Evolutionary conservation across 2,113 vertebrate species (phyloP).

Genomic region (Myxocyprinus asiaticus): DNA sequence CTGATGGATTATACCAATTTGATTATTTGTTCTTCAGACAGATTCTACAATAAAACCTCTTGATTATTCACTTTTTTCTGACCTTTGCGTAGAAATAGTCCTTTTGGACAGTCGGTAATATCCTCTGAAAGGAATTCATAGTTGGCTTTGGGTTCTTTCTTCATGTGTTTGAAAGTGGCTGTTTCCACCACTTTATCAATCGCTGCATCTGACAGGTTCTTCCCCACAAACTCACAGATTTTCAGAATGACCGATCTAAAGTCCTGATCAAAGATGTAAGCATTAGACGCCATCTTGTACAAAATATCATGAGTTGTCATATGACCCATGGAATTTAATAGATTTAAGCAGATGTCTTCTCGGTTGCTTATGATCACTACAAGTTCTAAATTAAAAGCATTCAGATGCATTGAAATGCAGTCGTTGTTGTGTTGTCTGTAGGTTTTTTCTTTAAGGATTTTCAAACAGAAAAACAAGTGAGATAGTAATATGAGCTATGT

Average conservation of each 20-base stretch:
- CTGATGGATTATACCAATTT: background rate
- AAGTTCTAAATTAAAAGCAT: too few species aligned
- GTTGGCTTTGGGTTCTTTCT: slow-evolving; percentile 41
- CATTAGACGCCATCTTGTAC: background rate
- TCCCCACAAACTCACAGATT: slow-evolving; percentile 69
- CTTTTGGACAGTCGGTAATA: background rate
- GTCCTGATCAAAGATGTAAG: slow-evolving; percentile 60
- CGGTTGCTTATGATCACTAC: too few species aligned
- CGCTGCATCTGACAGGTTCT: slow-evolving; percentile 60
- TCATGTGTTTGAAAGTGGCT: slow-evolving; percentile 68
- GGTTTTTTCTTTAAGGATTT: too few species aligned
- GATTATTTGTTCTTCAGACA: background rate
- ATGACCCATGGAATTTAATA: too few species aligned
- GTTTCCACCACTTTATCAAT: slow-evolving; percentile 66
- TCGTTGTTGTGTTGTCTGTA: too few species aligned
- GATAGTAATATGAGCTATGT: too few species aligned
- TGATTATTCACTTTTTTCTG: background rate
- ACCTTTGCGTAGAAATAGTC: background rate
- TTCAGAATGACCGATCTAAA: slow-evolving; percentile 61
- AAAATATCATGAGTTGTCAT: background rate
- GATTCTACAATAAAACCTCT: too few species aligned
- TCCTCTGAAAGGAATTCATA: background rate
- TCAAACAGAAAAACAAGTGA: too few species aligned
- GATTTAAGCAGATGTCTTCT: too few species aligned
- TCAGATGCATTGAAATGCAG: too few species aligned